phyloP scores from a whole-genome alignment of 2,113 vertebrate species.

The Probosciger aterrimus region DNA sequence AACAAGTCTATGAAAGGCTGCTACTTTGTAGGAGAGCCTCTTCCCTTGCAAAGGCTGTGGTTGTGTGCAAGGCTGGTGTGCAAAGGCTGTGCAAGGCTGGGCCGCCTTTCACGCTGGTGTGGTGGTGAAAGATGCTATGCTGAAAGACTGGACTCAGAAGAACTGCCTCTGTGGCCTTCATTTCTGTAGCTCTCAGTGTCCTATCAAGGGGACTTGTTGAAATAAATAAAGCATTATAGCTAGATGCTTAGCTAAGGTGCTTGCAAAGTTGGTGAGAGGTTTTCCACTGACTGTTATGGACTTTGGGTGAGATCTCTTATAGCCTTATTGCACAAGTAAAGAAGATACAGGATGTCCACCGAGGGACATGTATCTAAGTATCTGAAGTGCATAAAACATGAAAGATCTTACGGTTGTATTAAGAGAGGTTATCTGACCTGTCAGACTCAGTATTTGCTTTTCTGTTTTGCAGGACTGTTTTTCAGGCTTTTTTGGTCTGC shows the following conservation, averaged over 20 bases:
- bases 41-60: not conserved
- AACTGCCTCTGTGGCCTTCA: not conserved
- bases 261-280: not conserved
- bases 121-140: not conserved
- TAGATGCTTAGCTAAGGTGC: not conserved
- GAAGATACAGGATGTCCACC: not conserved
- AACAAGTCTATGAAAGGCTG: not conserved
- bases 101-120: not conserved
- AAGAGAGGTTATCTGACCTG: not conserved
- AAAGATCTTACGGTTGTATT: not conserved
- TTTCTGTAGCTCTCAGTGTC: not conserved
- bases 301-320: not conserved
- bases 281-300: not conserved
- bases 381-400: not conserved
- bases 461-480: not conserved
- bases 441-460: not conserved
- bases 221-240: not conserved
- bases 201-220: not conserved
- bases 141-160: not conserved
- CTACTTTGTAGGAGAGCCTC: not conserved
- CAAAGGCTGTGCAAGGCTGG: not conserved
- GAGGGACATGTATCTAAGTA: rapidly evolving
- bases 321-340: not conserved
- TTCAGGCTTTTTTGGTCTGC: not conserved
- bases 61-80: not conserved